Evolutionary conservation across 1,140 invertebrate genomes (phyloP), one percentile per base, ranked within the genome.

Genomic region (Trichogramma pretiosum): DNA sequence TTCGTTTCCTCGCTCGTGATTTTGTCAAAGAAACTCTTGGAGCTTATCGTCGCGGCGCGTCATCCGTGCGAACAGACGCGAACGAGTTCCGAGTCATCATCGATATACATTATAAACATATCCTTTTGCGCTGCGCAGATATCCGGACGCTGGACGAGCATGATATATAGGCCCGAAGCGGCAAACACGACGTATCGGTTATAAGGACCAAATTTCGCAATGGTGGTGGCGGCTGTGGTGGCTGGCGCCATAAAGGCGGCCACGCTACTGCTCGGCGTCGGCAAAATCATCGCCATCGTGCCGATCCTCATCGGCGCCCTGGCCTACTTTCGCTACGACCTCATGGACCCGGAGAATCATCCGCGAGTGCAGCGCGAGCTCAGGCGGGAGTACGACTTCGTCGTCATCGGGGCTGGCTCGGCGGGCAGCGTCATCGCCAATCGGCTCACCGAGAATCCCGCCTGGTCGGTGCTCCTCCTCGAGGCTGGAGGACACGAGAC

Each of bases 401-500:
- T 91, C 0, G 76, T 88, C 0, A 73, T 91, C 1, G 89, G 87
- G 0, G 83, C 77, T 7, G 93, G 93, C 0, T 89, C 89, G 0
- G 90, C 89, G 3, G 93, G 93, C 4, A 78, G 83, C 1, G 89
- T 95, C 0, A 48, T 97, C 4, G 89, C 87, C 0, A 89, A 87
- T 48, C 74, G 93, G 28, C 68, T 97, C 1, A 81, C 88, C 0
- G 87, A 90, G 61, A 74, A 87, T 23, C 75, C 79, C 2, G 71
- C 82, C 18, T 88, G 85, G 81, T 87, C 77, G 42, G 82, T 93
- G 0, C 67, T 94, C 14, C 63, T 95, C 5, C 54, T 95, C 16
- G 92, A 95, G 70, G 90, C 90, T 0, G 92, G 91, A 1, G 87
- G 85, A 1, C 84, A 88, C 42, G 89, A 93, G 56, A 84, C 82